Percentiles rank a stretch among this genome's conserved stretches.
These are phyloP conservation scores for Notodonta ziczac DNA, from an alignment of 2,888 invertebrate genomes.

Conservation along the genomic window DNA sequence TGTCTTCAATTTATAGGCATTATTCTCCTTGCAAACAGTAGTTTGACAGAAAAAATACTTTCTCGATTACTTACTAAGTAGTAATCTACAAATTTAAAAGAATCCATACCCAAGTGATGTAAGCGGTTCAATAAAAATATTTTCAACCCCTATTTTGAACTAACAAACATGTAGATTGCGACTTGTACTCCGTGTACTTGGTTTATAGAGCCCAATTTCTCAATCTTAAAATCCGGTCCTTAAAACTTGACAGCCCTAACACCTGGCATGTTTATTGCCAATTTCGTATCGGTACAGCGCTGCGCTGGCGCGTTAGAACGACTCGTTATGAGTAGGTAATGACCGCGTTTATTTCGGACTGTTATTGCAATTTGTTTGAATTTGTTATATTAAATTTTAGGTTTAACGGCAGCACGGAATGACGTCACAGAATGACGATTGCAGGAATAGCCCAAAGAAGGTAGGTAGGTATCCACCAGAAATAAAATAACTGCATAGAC, in stretches of 20 bases:
- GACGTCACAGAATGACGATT: conserved; percentile 15
- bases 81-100: no score
- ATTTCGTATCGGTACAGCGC: conserved; percentile 24
- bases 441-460: background rate
- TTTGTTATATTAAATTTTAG: conserved; percentile 2
- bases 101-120: no score
- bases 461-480: no score
- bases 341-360: conserved; percentile 15
- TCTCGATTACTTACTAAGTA: no score
- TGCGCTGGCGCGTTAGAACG: conserved; percentile 17
- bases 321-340: conserved; percentile 14
- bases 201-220: no score
- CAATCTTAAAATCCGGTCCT: background rate
- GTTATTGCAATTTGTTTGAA: conserved; percentile 2
- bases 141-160: no score
- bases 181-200: no score
- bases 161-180: no score
- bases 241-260: conserved; percentile 19
- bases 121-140: no score
- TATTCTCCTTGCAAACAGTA: no score
- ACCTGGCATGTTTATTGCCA: conserved; percentile 24
- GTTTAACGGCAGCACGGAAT: background rate
- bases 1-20: background rate
- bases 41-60: no score
- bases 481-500: no score